Conservation (phyloP, 2,888 invertebrate genomes). For the Bombylius discolor region DNA sequence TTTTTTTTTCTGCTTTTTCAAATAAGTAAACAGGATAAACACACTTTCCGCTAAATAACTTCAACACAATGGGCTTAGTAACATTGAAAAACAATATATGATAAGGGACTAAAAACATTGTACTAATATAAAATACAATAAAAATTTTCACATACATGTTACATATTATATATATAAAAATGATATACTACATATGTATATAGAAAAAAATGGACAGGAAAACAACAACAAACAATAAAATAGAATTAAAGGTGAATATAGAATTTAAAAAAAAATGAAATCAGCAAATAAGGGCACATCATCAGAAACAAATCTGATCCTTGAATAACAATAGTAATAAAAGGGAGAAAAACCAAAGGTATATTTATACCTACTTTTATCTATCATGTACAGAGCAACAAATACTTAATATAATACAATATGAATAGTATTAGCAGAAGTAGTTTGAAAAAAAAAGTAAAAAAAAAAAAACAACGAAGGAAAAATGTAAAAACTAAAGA, state of each 20-base stretch:
- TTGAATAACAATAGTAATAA: constrained; percentile 9
- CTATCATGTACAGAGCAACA: no score
- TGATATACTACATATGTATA: neutral
- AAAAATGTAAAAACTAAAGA: neutral
- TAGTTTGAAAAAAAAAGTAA: neutral
- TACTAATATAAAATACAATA: neutral
- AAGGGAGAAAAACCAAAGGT: constrained; percentile 1
- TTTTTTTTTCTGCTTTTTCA: no score
- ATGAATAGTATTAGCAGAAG: neutral
- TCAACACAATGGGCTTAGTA: constrained; percentile 6
- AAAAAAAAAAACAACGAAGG: neutral
- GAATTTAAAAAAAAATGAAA: neutral
- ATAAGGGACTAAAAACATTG: neutral
- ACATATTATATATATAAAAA: no score
- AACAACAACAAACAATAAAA: constrained; percentile 14
- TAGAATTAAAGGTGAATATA: constrained; percentile 10
- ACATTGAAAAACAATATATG: constrained; percentile 1
- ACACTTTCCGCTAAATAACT: constrained; percentile 9
- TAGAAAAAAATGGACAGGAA: neutral
- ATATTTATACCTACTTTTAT: neutral
- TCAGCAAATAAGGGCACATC: constrained; percentile 4
- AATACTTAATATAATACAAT: neutral
- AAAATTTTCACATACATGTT: constrained; percentile 5
- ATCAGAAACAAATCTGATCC: constrained; percentile 15
- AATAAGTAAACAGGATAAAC: constrained; percentile 1